Evolutionary conservation across 2,888 invertebrate genomes (phyloP), one percentile per base, ranked within the genome.

Genomic region (Drosophila limbata): DNA sequence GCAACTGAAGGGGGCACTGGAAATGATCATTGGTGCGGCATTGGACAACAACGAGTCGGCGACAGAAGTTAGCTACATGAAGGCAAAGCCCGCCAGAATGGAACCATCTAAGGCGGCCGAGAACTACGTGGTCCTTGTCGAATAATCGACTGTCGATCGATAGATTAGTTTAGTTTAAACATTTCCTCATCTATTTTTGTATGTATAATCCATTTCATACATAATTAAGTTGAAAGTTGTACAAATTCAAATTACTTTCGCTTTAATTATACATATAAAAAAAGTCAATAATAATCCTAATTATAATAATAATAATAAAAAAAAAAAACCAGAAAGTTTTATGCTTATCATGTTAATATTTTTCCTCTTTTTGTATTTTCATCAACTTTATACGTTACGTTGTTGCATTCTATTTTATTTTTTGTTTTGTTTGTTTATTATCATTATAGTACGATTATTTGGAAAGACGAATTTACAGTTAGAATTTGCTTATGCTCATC

Each of bases 1-100:
- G 68, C 94, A 95, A 80, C 90, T 97, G 31, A 95, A 96, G 92
- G 96, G 97, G 11, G 94, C 95, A 28, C 93, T 96, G 68, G 94
- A 95, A 79, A 93, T 96, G 91, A 91, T 97, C 31, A 91, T 96
- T 69, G 95, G 94, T 48, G 93, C 95, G 0, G 70, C 82, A 0
- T 37, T 84, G 19, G 77, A 80, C 9, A 94, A 93, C 89, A 93
- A 93, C 9, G 93, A 93, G 17, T 92, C 93, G 65, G 92, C 3
- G 64, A 52, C 25, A 0, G 77, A 62, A 51, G 55, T 39, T 17
- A 72, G 13, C 19, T 73, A 61, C 21, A 15, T n/a, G 6, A 10
- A 44, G 21, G 3, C 44, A 35, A 60, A 77, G 72, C 0, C 73
- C 51, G 53, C 74, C 65, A 39, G 81, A 28, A 74, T 92, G 68